phyloP scores from a whole-genome alignment of 2,113 vertebrate species.

The Gymnogyps californianus region DNA sequence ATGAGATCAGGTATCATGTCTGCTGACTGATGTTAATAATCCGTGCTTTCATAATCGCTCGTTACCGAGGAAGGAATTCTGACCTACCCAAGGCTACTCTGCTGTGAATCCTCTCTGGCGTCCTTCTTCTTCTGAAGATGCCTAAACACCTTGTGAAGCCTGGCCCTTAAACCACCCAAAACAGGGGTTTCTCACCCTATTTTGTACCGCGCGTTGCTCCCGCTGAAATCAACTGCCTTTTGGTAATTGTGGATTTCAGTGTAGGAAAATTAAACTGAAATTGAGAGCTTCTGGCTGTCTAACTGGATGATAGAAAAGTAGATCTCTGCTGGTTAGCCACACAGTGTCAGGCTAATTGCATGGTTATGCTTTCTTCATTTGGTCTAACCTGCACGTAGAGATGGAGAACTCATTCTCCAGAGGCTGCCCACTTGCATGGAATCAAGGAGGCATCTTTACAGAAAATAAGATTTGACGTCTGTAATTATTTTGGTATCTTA shows the following conservation, averaged over 20 bases:
- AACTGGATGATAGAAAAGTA: background rate
- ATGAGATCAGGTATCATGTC: constrained; percentile 45
- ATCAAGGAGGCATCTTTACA: background rate
- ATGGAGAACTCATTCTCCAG: background rate
- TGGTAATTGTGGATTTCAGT: background rate
- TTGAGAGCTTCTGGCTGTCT: background rate
- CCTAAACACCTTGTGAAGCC: background rate
- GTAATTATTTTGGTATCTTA: background rate
- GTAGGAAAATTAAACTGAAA: background rate
- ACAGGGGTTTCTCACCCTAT: background rate
- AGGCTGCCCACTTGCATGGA: background rate
- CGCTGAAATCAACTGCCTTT: background rate
- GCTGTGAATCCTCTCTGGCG: background rate
- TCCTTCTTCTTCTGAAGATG: background rate
- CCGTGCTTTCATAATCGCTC: constrained; percentile 9
- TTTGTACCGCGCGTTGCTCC: background rate
- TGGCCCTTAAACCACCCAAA: background rate
- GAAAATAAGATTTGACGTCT: background rate
- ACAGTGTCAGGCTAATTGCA: background rate
- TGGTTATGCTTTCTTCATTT: background rate
- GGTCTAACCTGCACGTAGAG: background rate
- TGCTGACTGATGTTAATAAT: constrained; percentile 57
- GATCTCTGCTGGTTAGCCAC: background rate
- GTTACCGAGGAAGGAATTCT: background rate
- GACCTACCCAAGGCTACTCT: background rate